Conservation (phyloP, 2,113 vertebrate species). For the Solea solea region DNA sequence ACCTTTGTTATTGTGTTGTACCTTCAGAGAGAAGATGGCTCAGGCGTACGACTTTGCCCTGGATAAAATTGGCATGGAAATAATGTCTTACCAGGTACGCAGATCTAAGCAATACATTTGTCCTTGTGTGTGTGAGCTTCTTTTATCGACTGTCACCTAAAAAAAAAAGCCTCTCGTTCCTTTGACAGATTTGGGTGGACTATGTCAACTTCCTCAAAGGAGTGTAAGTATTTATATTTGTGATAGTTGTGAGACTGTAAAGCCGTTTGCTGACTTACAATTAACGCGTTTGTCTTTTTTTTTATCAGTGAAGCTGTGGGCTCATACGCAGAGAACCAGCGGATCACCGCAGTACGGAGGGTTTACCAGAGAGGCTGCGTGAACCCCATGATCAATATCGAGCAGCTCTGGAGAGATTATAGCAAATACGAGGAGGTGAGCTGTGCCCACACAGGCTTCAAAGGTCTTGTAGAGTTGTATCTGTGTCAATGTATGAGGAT, state of each 20-base stretch:
- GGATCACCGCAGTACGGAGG: conserved; percentile 97
- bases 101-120: background rate
- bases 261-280: background rate
- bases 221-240: conserved; percentile 88
- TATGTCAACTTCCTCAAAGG: conserved; percentile 99
- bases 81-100: conserved; percentile 98
- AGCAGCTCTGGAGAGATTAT: conserved; percentile 99
- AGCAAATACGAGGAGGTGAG: conserved; percentile 99
- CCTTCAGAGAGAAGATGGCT: conserved; percentile 97
- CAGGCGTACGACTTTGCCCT: conserved; percentile 99
- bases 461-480: background rate
- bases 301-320: conserved; percentile 93
- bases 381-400: conserved; percentile 99
- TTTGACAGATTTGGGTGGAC: conserved; percentile 97
- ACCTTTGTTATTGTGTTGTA: background rate
- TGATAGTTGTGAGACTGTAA: background rate
- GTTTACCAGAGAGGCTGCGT: conserved; percentile 99
- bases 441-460: background rate
- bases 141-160: background rate
- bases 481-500: background rate
- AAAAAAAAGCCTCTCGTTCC: conserved; percentile 1
- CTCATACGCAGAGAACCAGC: conserved; percentile 98
- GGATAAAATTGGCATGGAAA: conserved; percentile 99
- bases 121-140: background rate
- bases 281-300: conserved; percentile 23